Evolutionary conservation across 2,113 vertebrate genomes (phyloP), one percentile per base, ranked within the genome.

Genomic region (Paradisaea rubra): DNA sequence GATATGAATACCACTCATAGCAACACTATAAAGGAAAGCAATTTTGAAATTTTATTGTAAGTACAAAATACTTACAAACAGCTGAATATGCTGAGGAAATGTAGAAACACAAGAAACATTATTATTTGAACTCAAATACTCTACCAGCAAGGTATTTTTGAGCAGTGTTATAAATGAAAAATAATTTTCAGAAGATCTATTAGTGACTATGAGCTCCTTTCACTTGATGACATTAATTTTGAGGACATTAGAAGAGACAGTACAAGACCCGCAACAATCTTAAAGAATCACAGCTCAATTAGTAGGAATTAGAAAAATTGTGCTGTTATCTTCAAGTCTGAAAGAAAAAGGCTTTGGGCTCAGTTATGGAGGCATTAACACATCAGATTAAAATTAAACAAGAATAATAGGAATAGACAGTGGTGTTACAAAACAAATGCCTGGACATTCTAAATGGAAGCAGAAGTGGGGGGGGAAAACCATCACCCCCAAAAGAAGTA

Each of bases 201-300:
- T 78, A 84, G 24, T 59, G 66, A 42, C 54, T 54, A 45, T 39
- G 54, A 81, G 37, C 56, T 81, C 56, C 37, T 91, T 63, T 88
- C 76, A 41, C 44, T 79, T 82, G 88, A 72, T 39, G 61, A 76
- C 71, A 91, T 64, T 24, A 68, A 84, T 74, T 92, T 45, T 78
- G 74, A 79, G 66, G 65, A 81, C 52, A 78, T 91, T 91, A 87
- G 41, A 93, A 60, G 64, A 77, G 74, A 84, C 30, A 80, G 45
- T 44, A 79, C 22, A 91, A 86, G 74, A 88, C 81, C 66, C 18
- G 20, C 53, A 17, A 71, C 44, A 84, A 89, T 44, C 85, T 63
- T 70, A 63, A 91, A 86, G 83, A 86, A 73, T 68, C 88, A 81
- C 31, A 88, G 69, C 80, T 94, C 68, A 88, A 35, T 91, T 91